Percentiles rank a stretch among this genome's conserved stretches.
Evolutionary conservation across 2,113 vertebrate genomes (phyloP).

Genomic region (Sceloporus tristichus): DNA sequence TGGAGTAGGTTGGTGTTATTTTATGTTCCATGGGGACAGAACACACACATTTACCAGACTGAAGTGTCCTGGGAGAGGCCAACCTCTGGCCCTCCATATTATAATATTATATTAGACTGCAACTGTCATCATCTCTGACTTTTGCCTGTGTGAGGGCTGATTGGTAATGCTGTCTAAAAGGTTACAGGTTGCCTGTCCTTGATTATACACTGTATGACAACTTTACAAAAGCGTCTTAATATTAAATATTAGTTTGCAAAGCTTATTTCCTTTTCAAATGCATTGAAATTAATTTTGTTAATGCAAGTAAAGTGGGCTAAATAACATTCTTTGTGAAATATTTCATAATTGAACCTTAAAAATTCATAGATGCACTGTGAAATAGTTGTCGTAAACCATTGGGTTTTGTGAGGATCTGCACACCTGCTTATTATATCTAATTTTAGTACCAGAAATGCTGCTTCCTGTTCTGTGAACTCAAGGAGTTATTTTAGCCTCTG

Average conservation of each 20-base stretch:
- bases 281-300: neutral
- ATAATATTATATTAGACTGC: too few relatives aligned
- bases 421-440: constrained; percentile 67
- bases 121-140: too few relatives aligned
- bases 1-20: neutral
- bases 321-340: neutral
- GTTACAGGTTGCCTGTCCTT: neutral
- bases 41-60: neutral
- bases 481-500: constrained; percentile 23
- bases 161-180: neutral
- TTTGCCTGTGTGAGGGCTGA: neutral
- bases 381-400: constrained; percentile 36
- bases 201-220: neutral
- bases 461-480: constrained; percentile 39
- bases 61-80: too few relatives aligned
- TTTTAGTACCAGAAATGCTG: constrained; percentile 53
- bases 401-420: constrained; percentile 53
- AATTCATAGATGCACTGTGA: constrained; percentile 33
- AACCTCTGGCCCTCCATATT: too few relatives aligned
- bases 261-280: neutral
- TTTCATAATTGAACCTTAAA: constrained; percentile 35
- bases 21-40: neutral
- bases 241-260: neutral
- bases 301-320: constrained; percentile 12
- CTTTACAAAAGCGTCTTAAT: neutral